Base-by-base conservation (phyloP, 2,888 invertebrate species). In the Brachynemurus nebulosus region DNA sequence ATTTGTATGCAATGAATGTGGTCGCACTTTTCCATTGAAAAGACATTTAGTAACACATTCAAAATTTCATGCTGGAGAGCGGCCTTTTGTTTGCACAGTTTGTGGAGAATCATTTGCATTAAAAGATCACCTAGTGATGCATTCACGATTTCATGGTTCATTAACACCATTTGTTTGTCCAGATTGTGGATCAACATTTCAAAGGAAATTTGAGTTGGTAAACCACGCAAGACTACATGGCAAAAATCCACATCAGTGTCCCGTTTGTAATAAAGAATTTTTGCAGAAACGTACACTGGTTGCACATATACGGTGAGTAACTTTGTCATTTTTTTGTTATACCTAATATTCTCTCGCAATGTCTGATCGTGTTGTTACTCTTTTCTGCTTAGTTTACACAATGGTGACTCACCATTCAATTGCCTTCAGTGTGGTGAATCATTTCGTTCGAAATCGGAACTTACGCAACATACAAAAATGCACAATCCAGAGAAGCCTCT, bases 81-180 rank as follows among this genome's bases (percentile, higher is more conserved):
- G 86, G 50, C 86, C 86, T 2, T 85, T 78, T 57, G 80, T 93
- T 59, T 92, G 91, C 65, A 77, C 70, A 51, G 84, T 91, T 49
- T 97, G 96, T 59, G 84, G 82, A 3, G 96, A 96, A 65, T 89
- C 91, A 48, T 92, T 91, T 65, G 86, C 88, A 9, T 79, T 90
- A 51, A 80, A 89, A 60, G 90, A 91, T 63, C 90, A 91, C 60
- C 74, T 91, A 39, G 69, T 61, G 54, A 90, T 89, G 70, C 90
- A 91, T 68, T 76, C 86, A 47, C 70, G 91, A 49, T 91, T 91
- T 66, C 92, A 93, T 66, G 92, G 91, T n/a, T 95, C 95, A 6
- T 78, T 93, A 57, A 88, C 91, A 57, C 95, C 96, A 9, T 96
- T 93, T 67, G 84, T 84, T 53, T 96, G 96, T 64, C 78, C 81